Base-by-base conservation (phyloP, 2,888 invertebrate genomes). In the Timema podura region DNA sequence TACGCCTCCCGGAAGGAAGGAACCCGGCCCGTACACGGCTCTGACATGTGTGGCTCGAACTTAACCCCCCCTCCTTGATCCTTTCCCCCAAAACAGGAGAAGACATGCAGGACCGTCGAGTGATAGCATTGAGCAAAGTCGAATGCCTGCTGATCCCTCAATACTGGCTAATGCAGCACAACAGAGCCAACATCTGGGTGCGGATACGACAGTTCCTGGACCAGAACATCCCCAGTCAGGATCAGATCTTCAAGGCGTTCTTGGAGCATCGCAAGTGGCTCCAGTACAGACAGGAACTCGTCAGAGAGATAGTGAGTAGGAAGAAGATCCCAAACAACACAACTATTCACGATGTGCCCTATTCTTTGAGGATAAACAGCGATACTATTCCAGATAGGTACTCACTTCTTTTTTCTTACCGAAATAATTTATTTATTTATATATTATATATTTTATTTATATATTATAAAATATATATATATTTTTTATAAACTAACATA, bases 111-210 rank as follows among this genome's bases (percentile, higher is more conserved):
- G 86, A 89, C 77, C 85, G 91, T 13, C 84, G 89, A 6, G 86
- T 92, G 46, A 83, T 91, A 67, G 88, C 91, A 0, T 78, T 85
- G 59, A 86, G 85, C 0, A 84, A 84, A 0, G 87, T 89, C 6
- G 85, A 86, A 74, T 91, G 91, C 75, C 82, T 92, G 77, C 79
- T 90, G 51, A 79, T 92, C 70, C 92, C 92, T 0, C 85, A 87
- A 72, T 88, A 88, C 76, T 91, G 89, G 87, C 81, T 92, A 16
- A 77, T 88, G 54, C 87, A 89, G 75, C 86, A 86, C 64, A 89
- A 88, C 77, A 85, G 84, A 0, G 87, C 86, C 9, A 87, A 89
- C 75, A 86, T 89, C 54, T 90, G 89, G 89, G 83, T 85, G 46
- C 83, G 87, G 48, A 86, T 89, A 47, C 82, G 84, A 74, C 83